These are phyloP conservation scores for Clarias batrachus DNA, from an alignment of 2,113 vertebrate species.

Conservation along the genomic window DNA sequence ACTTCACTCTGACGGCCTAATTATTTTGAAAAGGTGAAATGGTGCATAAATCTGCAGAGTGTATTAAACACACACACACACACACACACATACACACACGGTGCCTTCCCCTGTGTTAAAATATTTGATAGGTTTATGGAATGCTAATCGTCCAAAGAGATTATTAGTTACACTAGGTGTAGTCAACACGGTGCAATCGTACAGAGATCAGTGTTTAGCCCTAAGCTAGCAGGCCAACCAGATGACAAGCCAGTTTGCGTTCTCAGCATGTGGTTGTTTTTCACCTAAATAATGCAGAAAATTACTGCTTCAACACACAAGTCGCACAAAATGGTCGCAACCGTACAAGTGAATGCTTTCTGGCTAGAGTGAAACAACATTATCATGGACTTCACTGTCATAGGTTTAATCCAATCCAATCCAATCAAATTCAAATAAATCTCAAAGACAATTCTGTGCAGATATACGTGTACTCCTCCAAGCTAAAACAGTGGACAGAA, in stretches of 20 bases:
- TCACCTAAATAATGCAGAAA: background rate
- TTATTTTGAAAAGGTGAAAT: background rate
- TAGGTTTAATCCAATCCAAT: background rate
- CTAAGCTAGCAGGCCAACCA: conserved; percentile 1
- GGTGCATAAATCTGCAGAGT: background rate
- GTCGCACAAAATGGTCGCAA: background rate
- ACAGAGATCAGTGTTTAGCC: conserved; percentile 22
- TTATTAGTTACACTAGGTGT: conserved; percentile 11
- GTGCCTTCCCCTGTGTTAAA: background rate
- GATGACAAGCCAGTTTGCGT: conserved; percentile 15
- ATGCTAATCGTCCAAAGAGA: conserved; percentile 4
- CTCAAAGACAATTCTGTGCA: background rate
- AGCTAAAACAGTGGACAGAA: background rate
- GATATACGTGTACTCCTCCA: background rate
- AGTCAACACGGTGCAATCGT: conserved; percentile 3
- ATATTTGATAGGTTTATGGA: background rate
- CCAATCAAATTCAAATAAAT: background rate
- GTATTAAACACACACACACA: background rate
- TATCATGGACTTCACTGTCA: conserved; percentile 1
- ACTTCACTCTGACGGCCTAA: conserved; percentile 3
- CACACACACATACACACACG: background rate
- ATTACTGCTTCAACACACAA: background rate
- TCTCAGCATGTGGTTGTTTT: conserved; percentile 7
- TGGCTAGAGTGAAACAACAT: background rate
- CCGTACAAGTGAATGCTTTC: background rate